Conservation (phyloP, 2,888 invertebrate genomes). For the Philereme transversata region DNA sequence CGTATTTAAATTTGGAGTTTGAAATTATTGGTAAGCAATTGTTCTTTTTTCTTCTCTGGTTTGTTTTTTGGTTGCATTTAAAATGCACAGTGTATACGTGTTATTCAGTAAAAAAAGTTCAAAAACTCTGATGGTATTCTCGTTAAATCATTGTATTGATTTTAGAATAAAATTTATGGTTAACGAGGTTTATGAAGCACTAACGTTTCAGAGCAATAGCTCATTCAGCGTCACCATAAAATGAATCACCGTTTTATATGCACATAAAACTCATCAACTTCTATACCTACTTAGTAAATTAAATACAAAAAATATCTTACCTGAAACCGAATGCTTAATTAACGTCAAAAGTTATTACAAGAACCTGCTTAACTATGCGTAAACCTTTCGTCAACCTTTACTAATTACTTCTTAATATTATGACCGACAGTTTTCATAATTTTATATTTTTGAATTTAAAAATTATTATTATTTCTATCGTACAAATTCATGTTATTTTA, state of each 20-base stretch:
- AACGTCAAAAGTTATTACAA: background rate
- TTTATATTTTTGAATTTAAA: too few relatives aligned
- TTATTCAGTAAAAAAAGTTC: background rate
- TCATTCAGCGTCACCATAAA: constrained; percentile 44
- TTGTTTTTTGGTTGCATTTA: too few relatives aligned
- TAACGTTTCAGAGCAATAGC: constrained; percentile 51
- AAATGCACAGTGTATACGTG: too few relatives aligned
- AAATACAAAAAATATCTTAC: background rate
- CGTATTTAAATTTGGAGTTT: constrained; percentile 14
- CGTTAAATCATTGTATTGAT: constrained; percentile 43
- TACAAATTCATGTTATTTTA: too few relatives aligned
- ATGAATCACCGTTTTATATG: constrained; percentile 39
- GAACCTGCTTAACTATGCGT: background rate
- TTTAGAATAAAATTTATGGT: constrained; percentile 46
- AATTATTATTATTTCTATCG: too few relatives aligned
- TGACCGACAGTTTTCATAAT: too few relatives aligned
- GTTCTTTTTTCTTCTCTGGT: too few relatives aligned
- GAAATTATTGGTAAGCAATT: constrained; percentile 10
- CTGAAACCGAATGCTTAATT: background rate
- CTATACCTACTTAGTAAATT: constrained; percentile 1
- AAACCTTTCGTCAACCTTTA: background rate
- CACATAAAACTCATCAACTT: constrained; percentile 29
- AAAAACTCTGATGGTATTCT: constrained; percentile 11
- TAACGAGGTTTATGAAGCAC: constrained; percentile 48
- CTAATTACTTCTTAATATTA: background rate